Conservation (phyloP, 2,797 vertebrate genomes). For the Pantherophis vulpinus region DNA sequence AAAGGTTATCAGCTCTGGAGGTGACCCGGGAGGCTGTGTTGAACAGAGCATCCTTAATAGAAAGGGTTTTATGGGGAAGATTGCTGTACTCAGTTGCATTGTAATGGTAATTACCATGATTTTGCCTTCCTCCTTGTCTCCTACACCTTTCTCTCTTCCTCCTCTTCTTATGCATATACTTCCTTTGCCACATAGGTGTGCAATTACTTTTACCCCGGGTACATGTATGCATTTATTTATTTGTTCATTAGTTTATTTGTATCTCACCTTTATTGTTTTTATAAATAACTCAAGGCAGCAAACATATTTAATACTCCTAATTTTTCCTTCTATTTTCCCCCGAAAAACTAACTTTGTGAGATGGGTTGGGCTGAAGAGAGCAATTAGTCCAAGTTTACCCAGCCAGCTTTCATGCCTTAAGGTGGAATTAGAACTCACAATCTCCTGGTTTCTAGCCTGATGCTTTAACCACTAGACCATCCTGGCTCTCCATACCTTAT, state of each 20-base stretch:
- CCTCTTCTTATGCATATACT: constrained; percentile 44
- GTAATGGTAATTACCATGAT: constrained; percentile 80
- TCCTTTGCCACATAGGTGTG: neutral
- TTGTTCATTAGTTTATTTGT: neutral
- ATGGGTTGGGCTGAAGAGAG: neutral
- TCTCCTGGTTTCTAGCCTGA: neutral
- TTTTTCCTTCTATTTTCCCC: neutral
- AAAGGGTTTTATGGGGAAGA: constrained; percentile 74
- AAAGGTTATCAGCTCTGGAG: constrained; percentile 77
- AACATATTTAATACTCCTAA: neutral
- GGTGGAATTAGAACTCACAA: neutral
- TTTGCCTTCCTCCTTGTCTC: constrained; percentile 65
- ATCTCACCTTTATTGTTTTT: neutral
- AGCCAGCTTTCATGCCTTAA: neutral
- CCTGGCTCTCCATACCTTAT: neutral
- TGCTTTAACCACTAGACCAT: neutral
- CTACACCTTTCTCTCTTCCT: neutral
- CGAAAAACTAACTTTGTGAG: neutral
- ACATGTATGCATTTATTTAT: neutral
- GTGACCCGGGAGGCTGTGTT: constrained; percentile 76
- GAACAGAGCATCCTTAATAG: constrained; percentile 71
- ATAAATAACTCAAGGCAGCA: neutral
- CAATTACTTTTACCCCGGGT: neutral
- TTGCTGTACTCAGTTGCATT: constrained; percentile 78
- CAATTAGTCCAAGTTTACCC: no score